Evolutionary conservation across 1,140 invertebrate species (phyloP), one percentile per base, ranked within the genome.

Genomic region (Adoxophyes honmai): DNA sequence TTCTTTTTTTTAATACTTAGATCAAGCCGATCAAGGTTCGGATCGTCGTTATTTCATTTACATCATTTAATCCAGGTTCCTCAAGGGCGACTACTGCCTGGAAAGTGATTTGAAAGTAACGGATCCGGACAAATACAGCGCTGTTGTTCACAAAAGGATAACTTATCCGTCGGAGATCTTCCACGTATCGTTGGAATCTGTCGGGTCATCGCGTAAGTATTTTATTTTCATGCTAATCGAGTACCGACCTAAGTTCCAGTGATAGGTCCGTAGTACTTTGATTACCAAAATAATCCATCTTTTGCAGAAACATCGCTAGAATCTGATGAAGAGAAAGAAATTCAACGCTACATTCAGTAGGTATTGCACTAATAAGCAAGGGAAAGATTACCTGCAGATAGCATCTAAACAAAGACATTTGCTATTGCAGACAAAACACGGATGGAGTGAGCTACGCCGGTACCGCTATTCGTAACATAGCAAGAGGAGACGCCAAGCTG

Each of bases 371-470:
- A n/a, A n/a, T n/a, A n/a, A n/a, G n/a, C n/a, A n/a, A n/a, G n/a
- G n/a, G n/a, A n/a, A n/a, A n/a, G n/a, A n/a, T n/a, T n/a, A n/a
- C n/a, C n/a, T n/a, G n/a, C n/a, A n/a, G n/a, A n/a, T n/a, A n/a
- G n/a, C n/a, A n/a, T n/a, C n/a, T n/a, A n/a, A n/a, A n/a, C n/a
- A n/a, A n/a, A n/a, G n/a, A n/a, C n/a, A n/a, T n/a, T n/a, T n/a
- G n/a, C n/a, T n/a, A n/a, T 69, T 71, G 52, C 54, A 84, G 81
- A 35, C 18, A 63, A 0, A 75, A 83, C 48, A 66, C 64, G 0
- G 83, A 86, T 35, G 60, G 71, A 7, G 75, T 81, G 7, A 86
- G 81, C 55, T 86, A 84, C 48, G 78, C 79, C 8, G 83, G 81
- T 1, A 57, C 44, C n/a, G 39, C 73, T 0, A 60, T 86, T 11